Evolutionary conservation across 2,888 invertebrate species (phyloP).

Genomic region (Timema podura): DNA sequence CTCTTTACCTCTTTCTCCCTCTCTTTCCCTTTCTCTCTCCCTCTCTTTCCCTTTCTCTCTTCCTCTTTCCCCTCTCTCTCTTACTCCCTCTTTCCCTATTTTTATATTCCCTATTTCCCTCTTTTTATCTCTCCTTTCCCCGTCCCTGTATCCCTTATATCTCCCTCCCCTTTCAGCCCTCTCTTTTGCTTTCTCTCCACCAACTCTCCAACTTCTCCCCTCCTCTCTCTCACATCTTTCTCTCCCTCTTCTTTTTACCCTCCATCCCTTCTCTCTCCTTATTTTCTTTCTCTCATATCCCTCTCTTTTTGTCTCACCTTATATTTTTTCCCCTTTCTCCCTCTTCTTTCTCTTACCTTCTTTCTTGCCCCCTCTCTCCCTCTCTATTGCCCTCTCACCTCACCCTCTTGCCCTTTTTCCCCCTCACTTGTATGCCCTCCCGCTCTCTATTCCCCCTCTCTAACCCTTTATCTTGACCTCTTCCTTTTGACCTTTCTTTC

Average conservation of each 20-base stretch:
- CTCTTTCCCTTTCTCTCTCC: not conserved
- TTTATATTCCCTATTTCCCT: not conserved
- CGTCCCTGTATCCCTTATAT: not conserved
- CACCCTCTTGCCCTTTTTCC: not conserved
- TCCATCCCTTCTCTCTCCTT: not conserved
- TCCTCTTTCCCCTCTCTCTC: not conserved
- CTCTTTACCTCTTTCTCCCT: not conserved
- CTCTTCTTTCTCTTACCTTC: not conserved
- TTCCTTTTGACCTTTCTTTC: not conserved
- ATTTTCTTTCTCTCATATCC: not conserved
- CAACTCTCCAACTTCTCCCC: not conserved
- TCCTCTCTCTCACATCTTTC: not conserved
- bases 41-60: not conserved
- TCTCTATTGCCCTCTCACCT: not conserved
- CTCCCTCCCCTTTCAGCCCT: not conserved
- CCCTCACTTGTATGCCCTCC: not conserved
- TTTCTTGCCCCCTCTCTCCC: not conserved
- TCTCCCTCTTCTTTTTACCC: not conserved
- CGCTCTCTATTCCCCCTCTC: not conserved
- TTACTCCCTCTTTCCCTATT: not conserved
- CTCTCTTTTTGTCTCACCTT: conserved; percentile 1
- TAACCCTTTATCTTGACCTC: not conserved
- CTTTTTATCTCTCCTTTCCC: not conserved
- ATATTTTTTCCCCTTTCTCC: not conserved
- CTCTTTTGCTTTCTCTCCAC: not conserved